Conservation (phyloP, 2,888 invertebrate genomes). For the Eupithecia subfuscata region DNA sequence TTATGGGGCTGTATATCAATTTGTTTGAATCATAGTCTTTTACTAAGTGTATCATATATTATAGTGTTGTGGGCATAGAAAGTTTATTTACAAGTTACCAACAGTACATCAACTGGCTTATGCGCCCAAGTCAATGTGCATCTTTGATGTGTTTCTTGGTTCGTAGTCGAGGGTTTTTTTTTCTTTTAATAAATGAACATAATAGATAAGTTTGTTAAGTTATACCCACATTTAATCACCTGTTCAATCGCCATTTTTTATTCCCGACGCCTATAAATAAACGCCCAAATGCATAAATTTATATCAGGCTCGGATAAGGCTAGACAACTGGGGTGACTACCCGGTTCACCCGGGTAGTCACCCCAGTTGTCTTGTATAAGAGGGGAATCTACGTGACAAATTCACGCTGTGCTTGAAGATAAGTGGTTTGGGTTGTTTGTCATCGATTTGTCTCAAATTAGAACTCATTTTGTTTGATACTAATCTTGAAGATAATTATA, state of each 20-base stretch:
- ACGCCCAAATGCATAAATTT: constrained; percentile 14
- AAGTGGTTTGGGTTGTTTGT: not conserved
- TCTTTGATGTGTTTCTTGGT: not conserved
- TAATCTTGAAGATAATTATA: no score
- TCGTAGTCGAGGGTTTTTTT: no score
- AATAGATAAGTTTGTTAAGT: no score
- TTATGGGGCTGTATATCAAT: constrained; percentile 6
- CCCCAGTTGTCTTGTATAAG: not conserved
- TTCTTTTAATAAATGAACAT: no score
- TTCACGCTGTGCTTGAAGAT: not conserved
- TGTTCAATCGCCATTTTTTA: not conserved
- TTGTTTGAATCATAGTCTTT: constrained; percentile 7
- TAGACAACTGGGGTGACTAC: constrained; percentile 18
- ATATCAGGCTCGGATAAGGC: constrained; percentile 24
- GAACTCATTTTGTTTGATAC: no score
- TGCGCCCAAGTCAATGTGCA: not conserved
- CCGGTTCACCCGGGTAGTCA: constrained; percentile 10
- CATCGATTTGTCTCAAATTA: constrained; percentile 12
- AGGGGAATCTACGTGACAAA: not conserved
- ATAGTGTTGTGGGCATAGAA: not conserved
- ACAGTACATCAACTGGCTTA: not conserved
- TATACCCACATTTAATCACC: no score
- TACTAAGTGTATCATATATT: not conserved
- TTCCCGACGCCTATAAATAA: not conserved
- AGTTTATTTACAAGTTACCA: not conserved